phyloP scores from a whole-genome alignment of 2,113 vertebrate genomes.

The Menidia beryllina region DNA sequence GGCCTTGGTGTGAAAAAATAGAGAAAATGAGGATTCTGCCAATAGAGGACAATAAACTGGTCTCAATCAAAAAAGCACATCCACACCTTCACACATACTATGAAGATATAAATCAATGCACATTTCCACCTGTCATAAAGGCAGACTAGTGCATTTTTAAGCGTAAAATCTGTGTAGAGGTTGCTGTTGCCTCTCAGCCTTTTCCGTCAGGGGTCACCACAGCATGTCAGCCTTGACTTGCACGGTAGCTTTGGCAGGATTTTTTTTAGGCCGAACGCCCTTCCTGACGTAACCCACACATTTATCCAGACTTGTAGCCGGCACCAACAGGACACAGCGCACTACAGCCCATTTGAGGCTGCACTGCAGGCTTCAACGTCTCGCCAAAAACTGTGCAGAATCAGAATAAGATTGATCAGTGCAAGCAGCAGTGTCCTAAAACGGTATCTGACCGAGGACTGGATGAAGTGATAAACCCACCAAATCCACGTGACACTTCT shows the following conservation, averaged over 20 bases:
- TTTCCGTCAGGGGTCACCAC: too few species aligned
- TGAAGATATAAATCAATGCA: neutral
- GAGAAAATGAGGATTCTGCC: neutral
- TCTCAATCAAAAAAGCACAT: neutral
- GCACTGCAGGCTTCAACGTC: too few species aligned
- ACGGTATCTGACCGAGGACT: slow-evolving; percentile 45
- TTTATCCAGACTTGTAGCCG: too few species aligned
- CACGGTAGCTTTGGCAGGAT: too few species aligned
- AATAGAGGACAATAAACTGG: neutral
- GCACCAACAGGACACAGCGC: too few species aligned
- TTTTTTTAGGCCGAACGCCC: too few species aligned
- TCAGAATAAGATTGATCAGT: slow-evolving; percentile 28
- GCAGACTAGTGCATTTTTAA: slow-evolving; percentile 9
- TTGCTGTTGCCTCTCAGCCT: too few species aligned
- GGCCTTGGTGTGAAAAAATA: too few species aligned
- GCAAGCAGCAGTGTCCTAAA: slow-evolving; percentile 35
- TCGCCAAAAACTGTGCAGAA: too few species aligned
- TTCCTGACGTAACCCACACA: too few species aligned
- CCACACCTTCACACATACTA: neutral
- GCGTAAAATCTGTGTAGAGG: slow-evolving; percentile 39
- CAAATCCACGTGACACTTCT: slow-evolving; percentile 38
- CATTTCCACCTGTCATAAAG: neutral
- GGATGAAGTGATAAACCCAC: slow-evolving; percentile 38
- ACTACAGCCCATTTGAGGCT: too few species aligned
- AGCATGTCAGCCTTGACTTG: too few species aligned